Evolutionary conservation across 2,113 vertebrate genomes (phyloP).

Genomic region (Ia io): DNA sequence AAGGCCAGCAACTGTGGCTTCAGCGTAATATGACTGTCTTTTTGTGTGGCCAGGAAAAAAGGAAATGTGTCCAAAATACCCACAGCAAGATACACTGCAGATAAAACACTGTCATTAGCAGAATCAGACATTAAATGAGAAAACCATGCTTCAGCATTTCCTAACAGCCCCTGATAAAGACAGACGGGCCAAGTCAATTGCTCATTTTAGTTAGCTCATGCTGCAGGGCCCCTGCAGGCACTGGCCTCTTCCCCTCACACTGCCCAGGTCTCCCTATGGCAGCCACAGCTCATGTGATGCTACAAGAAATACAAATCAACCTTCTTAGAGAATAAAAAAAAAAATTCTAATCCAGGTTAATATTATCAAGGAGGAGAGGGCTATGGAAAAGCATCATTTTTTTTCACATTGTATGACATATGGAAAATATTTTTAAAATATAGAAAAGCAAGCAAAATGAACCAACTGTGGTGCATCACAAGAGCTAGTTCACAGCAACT

Average conservation of each 20-base stretch:
- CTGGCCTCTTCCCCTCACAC: background rate
- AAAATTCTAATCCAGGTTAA: background rate
- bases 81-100: background rate
- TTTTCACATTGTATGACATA: no score
- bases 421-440: no score
- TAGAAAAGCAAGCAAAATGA: background rate
- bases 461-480: background rate
- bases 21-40: background rate
- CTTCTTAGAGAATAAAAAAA: background rate
- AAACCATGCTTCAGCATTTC: background rate
- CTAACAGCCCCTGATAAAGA: background rate
- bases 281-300: background rate
- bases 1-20: background rate
- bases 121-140: background rate
- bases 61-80: background rate
- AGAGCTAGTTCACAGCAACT: background rate
- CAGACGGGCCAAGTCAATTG: background rate
- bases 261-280: rapidly evolving
- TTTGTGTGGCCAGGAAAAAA: background rate
- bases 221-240: rapidly evolving
- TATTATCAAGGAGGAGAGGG: background rate
- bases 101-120: background rate
- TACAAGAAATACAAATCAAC: background rate
- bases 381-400: background rate
- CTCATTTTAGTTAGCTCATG: background rate